Evolutionary conservation across 2,888 invertebrate species (phyloP).

Genomic region (Ypsolopha sequella): DNA sequence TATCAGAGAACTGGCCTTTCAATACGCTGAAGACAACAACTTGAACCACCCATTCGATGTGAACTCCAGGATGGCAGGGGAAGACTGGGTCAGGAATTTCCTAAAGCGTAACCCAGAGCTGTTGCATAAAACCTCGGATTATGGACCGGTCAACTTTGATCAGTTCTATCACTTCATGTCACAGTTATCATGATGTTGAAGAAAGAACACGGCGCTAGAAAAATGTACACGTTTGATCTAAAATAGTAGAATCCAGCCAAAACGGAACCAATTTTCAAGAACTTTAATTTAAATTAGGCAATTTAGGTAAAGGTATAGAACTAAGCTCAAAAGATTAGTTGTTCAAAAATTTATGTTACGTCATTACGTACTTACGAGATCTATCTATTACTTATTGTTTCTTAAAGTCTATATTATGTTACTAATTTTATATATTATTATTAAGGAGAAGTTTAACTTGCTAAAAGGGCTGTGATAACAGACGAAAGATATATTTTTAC

Average conservation of each 20-base stretch:
- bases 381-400: conserved; percentile 19
- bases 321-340: conserved; percentile 19
- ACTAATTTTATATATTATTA: conserved; percentile 17
- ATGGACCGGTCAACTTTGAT: conserved; percentile 59
- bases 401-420: conserved; percentile 48
- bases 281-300: background rate
- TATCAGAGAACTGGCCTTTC: conserved; percentile 60
- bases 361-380: conserved; percentile 36
- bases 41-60: conserved; percentile 59
- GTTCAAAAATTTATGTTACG: conserved; percentile 1
- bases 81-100: conserved; percentile 65
- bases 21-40: conserved; percentile 58
- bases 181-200: conserved; percentile 51
- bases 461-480: conserved; percentile 61
- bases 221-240: background rate
- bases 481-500: conserved; percentile 40
- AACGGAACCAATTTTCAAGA: background rate
- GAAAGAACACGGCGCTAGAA: background rate
- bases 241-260: background rate
- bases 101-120: conserved; percentile 59
- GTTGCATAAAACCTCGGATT: conserved; percentile 45
- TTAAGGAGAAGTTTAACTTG: conserved; percentile 22
- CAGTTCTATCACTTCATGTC: conserved; percentile 67
- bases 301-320: background rate
- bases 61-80: conserved; percentile 61